These are phyloP conservation scores for Drosophila dunni DNA, from an alignment of 1,140 invertebrate genomes.

Conservation along the genomic window DNA sequence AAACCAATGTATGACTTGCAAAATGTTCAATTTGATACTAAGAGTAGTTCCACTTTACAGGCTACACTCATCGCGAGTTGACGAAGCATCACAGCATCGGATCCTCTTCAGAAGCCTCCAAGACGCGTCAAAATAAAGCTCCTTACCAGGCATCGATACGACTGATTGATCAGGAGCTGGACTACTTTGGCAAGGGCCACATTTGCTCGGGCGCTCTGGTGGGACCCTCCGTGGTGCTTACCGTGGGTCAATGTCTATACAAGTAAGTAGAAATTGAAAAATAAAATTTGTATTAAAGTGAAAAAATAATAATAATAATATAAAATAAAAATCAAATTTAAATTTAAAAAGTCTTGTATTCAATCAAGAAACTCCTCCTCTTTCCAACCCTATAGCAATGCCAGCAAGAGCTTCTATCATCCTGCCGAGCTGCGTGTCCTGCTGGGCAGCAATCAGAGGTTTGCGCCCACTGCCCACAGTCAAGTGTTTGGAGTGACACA, in stretches of 20 bases:
- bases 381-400: conserved; percentile 18
- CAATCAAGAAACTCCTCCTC: neutral
- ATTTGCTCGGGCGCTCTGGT: conserved; percentile 84
- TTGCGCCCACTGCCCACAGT: conserved; percentile 53
- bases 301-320: too few species aligned
- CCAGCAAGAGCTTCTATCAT: conserved; percentile 53
- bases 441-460: conserved; percentile 65
- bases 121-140: conserved; percentile 7
- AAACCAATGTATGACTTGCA: too few species aligned
- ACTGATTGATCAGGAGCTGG: conserved; percentile 50
- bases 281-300: too few species aligned
- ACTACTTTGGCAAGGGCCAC: conserved; percentile 76
- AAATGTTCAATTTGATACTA: too few species aligned
- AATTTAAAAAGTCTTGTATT: neutral
- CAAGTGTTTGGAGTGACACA: conserved; percentile 66
- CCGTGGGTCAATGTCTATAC: conserved; percentile 85
- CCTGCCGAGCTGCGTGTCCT: conserved; percentile 72
- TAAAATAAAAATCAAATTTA: too few species aligned
- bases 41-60: neutral
- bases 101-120: conserved; percentile 16
- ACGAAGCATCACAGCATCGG: conserved; percentile 39
- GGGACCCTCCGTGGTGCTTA: conserved; percentile 82
- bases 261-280: conserved; percentile 48
- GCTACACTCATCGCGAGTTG: conserved; percentile 56
- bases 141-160: conserved; percentile 81